Percentiles rank a stretch among this genome's conserved stretches.
These are phyloP conservation scores for Leucophenga varia DNA, from an alignment of 1,140 invertebrate genomes.

Conservation along the genomic window DNA sequence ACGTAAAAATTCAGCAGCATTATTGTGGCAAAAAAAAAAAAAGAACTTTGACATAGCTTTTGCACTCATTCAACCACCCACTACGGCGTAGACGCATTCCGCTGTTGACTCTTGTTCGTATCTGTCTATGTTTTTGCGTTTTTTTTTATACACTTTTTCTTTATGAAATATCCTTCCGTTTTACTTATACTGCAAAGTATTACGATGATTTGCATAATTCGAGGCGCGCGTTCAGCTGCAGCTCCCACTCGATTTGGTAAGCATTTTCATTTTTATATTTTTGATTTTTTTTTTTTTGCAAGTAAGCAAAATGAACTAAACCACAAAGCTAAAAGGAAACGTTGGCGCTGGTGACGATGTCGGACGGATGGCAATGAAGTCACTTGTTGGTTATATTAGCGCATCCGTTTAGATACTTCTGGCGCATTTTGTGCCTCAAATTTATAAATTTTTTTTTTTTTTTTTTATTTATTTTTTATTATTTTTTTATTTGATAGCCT, in stretches of 20 bases:
- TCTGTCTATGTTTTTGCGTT: too few species aligned
- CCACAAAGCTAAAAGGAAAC: too few species aligned
- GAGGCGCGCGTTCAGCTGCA: slow-evolving; percentile 32
- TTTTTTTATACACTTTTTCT: too few species aligned
- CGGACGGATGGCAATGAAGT: too few species aligned
- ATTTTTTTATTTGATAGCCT: slow-evolving; percentile 37
- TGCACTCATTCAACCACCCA: too few species aligned
- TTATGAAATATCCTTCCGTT: slow-evolving; percentile 45
- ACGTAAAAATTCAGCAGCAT: slow-evolving; percentile 3
- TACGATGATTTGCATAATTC: slow-evolving; percentile 53
- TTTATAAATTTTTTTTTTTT: slow-evolving; percentile 11
- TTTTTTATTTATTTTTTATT: background rate
- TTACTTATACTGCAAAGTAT: slow-evolving; percentile 39
- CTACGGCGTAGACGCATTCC: too few species aligned
- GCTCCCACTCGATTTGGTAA: slow-evolving; percentile 21
- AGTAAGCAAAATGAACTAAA: too few species aligned
- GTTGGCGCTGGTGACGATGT: too few species aligned
- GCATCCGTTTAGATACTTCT: background rate
- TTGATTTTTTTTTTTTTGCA: slow-evolving; percentile 2
- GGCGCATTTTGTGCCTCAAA: background rate
- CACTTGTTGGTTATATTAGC: too few species aligned
- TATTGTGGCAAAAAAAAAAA: slow-evolving; percentile 11
- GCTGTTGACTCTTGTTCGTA: too few species aligned
- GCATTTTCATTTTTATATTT: slow-evolving; percentile 22
- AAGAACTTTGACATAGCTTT: background rate